A percentile compares a stretch with the other conserved stretches of the same genome.
Evolutionary conservation across 2,888 invertebrate genomes (phyloP).

Genomic region (Synergus laeviventris): DNA sequence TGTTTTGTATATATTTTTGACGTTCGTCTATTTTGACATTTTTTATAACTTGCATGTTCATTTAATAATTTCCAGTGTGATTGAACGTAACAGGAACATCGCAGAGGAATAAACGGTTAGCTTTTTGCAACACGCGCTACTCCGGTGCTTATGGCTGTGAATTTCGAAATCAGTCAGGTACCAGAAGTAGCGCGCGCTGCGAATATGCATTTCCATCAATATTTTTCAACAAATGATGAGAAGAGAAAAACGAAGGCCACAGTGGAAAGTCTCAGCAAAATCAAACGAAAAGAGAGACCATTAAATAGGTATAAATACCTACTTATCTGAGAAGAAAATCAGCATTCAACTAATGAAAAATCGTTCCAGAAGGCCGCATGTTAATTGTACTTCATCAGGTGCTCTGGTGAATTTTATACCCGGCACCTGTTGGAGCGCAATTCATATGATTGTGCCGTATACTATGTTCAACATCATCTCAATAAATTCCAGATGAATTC

Average conservation of each 20-base stretch:
- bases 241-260: conserved; percentile 30
- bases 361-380: conserved; percentile 84
- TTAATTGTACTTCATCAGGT: conserved; percentile 99
- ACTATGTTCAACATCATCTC: conserved; percentile 54
- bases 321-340: conserved; percentile 8
- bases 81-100: background rate
- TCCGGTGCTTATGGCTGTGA: conserved; percentile 90
- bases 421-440: conserved; percentile 99
- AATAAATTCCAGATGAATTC: background rate
- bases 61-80: background rate
- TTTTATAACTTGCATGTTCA: background rate
- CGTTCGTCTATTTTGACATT: background rate
- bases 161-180: conserved; percentile 89
- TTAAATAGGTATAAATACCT: conserved; percentile 28
- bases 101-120: conserved; percentile 2
- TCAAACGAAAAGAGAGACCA: conserved; percentile 41
- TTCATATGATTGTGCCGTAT: conserved; percentile 84
- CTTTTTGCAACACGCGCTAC: conserved; percentile 88
- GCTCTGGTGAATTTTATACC: conserved; percentile 95
- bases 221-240: conserved; percentile 5
- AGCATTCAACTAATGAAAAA: background rate
- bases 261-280: conserved; percentile 27
- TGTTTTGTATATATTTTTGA: background rate
- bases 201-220: conserved; percentile 73
- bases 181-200: conserved; percentile 99